Percentiles rank a stretch among this genome's conserved stretches.
These are phyloP conservation scores for Rhogogaster chlorosoma DNA, from an alignment of 2,888 invertebrate species.

Conservation along the genomic window DNA sequence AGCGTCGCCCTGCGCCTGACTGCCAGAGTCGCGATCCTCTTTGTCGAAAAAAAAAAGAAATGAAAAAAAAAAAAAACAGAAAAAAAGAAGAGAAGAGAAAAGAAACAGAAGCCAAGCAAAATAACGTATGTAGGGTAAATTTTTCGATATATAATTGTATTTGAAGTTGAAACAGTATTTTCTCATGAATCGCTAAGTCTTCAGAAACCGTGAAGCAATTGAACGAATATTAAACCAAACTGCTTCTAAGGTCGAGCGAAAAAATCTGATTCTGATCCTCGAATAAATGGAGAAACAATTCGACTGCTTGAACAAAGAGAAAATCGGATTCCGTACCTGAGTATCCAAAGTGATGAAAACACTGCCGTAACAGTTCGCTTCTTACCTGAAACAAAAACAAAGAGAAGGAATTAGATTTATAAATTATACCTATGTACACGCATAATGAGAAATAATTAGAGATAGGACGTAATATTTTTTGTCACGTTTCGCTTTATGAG, in stretches of 20 bases:
- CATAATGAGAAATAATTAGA: neutral
- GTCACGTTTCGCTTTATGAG: neutral
- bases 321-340: neutral
- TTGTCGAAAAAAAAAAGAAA: neutral
- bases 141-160: neutral
- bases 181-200: conserved; percentile 1
- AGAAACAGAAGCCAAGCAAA: neutral
- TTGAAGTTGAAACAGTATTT: conserved; percentile 3
- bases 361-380: neutral
- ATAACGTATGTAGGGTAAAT: neutral
- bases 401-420: conserved; percentile 9
- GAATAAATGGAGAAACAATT: neutral
- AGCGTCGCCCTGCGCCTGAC: neutral
- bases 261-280: neutral
- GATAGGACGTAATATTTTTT: neutral
- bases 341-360: neutral
- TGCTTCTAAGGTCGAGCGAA: neutral
- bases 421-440: neutral
- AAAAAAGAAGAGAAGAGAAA: neutral
- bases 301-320: neutral
- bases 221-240: conserved; percentile 9
- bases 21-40: conserved; percentile 22
- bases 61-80: neutral
- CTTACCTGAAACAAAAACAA: conserved; percentile 39
- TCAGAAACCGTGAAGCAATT: neutral